Percentiles rank a stretch among this genome's conserved stretches.
These are phyloP conservation scores for Noctua fimbriata DNA, from an alignment of 2,888 invertebrate genomes.

Conservation along the genomic window DNA sequence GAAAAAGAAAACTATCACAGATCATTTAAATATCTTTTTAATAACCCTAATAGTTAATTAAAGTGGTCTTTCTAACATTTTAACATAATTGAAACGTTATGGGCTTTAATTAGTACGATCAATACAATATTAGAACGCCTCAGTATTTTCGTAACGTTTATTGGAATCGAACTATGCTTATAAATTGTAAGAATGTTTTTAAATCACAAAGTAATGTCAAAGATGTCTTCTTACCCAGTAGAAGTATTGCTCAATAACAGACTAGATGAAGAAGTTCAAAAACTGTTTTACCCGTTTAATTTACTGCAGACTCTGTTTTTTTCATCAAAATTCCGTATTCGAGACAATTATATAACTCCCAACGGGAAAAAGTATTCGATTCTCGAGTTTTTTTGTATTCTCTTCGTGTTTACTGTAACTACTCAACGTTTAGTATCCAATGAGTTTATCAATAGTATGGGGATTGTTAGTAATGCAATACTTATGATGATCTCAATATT, in stretches of 20 bases:
- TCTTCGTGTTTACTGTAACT: background rate
- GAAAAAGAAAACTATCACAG: too few species aligned
- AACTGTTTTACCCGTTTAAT: background rate
- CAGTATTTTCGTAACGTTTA: background rate
- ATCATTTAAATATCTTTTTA: background rate
- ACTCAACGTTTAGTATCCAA: background rate
- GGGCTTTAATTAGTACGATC: background rate
- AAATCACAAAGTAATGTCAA: background rate
- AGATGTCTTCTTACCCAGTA: background rate
- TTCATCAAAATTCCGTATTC: conserved; percentile 1
- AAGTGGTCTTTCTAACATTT: background rate
- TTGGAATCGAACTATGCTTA: background rate
- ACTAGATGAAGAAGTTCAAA: conserved; percentile 1
- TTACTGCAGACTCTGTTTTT: background rate
- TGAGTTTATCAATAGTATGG: background rate
- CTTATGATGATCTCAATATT: background rate
- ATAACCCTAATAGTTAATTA: too few species aligned
- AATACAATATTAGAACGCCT: background rate
- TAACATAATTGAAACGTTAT: background rate
- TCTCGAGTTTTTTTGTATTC: background rate
- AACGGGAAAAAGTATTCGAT: conserved; percentile 16
- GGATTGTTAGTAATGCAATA: background rate
- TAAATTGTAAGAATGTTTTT: background rate
- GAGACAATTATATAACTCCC: conserved; percentile 50
- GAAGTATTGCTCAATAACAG: background rate